Evolutionary conservation across 2,888 invertebrate genomes (phyloP).

Genomic region (Drosophila percnosoma): DNA sequence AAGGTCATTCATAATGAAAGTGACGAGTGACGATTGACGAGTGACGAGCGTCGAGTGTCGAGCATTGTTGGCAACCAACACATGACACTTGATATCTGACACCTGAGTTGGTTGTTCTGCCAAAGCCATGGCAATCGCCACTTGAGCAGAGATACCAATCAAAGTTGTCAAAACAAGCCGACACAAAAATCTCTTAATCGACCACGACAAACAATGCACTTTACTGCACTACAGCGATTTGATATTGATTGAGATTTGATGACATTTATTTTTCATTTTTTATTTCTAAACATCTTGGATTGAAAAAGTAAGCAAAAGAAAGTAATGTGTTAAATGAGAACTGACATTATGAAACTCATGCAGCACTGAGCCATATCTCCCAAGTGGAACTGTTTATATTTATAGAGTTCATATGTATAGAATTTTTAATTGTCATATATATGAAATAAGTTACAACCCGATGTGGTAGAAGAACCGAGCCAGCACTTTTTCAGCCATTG

Average conservation of each 20-base stretch:
- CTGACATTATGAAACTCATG: not conserved
- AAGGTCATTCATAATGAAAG: conserved; percentile 33
- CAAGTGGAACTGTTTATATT: not conserved
- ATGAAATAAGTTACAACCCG: not conserved
- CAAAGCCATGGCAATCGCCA: conserved; percentile 9
- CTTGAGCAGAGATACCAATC: conserved; percentile 12
- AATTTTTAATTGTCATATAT: not conserved
- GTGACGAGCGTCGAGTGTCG: not conserved
- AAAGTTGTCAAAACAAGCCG: not conserved
- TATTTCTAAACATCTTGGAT: no score
- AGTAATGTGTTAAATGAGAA: not conserved
- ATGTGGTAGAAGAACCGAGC: not conserved
- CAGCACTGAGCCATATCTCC: not conserved
- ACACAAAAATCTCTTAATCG: conserved; percentile 15
- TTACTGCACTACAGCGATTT: not conserved
- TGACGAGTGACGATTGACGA: not conserved
- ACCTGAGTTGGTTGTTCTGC: conserved; percentile 7
- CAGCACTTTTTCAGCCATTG: not conserved
- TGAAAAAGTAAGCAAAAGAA: not conserved
- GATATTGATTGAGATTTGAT: not conserved
- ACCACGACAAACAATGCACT: not conserved
- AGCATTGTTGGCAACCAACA: not conserved
- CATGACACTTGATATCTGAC: conserved; percentile 21
- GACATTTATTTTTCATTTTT: not conserved
- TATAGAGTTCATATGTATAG: not conserved